A percentile compares a stretch with the other conserved stretches of the same genome.
Conservation (phyloP, 2,113 vertebrate species). For the Neodon shergylaensis region DNA sequence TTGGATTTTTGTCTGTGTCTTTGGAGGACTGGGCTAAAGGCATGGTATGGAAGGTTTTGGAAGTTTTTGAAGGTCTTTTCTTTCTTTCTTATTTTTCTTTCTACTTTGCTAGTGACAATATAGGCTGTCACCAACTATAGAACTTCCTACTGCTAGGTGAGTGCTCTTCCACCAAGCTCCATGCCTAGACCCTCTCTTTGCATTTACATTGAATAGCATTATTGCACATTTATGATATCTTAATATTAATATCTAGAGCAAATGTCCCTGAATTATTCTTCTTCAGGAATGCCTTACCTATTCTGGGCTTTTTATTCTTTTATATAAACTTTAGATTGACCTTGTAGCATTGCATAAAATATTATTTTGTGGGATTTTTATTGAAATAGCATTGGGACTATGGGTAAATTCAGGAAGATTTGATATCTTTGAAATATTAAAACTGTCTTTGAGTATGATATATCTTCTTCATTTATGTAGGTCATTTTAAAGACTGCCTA, state of each 20-base stretch:
- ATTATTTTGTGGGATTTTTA: background rate
- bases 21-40: background rate
- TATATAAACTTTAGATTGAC: background rate
- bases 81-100: background rate
- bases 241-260: background rate
- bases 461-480: background rate
- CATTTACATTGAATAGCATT: background rate
- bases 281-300: background rate
- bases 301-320: background rate
- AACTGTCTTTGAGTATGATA: background rate
- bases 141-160: background rate
- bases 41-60: no score
- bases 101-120: background rate
- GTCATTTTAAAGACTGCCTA: background rate
- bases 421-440: slow-evolving; percentile 21
- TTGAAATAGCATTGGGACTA: background rate
- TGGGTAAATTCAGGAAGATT: background rate
- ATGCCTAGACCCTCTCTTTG: background rate
- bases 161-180: background rate
- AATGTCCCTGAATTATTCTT: background rate
- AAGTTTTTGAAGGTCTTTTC: background rate
- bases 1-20: background rate
- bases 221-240: background rate
- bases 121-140: background rate
- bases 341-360: background rate